A percentile compares a stretch with the other conserved stretches of the same genome.
Conservation (phyloP, 2,888 invertebrate genomes). For the Acleris literana region DNA sequence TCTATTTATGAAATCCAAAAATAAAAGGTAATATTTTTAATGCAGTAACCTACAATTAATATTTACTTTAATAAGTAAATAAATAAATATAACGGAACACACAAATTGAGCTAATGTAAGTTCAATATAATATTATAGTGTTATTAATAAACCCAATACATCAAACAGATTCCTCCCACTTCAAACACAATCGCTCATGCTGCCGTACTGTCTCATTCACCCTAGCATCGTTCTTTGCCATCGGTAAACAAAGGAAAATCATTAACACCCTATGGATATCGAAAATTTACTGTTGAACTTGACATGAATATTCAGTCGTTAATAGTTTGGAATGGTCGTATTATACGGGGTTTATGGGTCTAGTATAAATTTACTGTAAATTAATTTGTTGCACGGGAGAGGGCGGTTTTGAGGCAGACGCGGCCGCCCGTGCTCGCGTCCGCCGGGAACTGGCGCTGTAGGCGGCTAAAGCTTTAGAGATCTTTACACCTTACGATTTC, state of each 20-base stretch:
- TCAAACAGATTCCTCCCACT: neutral
- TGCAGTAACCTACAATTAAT: too few species aligned
- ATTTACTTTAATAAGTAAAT: too few species aligned
- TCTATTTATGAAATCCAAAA: too few species aligned
- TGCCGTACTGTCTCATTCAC: neutral
- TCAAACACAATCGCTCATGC: neutral
- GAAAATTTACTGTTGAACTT: neutral
- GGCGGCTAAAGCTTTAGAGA: neutral
- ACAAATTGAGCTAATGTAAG: too few species aligned
- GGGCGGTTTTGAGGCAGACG: neutral
- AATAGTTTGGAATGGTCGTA: too few species aligned
- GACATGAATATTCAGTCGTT: too few species aligned
- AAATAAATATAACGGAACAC: too few species aligned
- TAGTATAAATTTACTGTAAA: too few species aligned
- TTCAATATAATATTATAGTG: too few species aligned
- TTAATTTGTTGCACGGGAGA: neutral
- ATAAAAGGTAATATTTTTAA: too few species aligned
- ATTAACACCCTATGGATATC: slow-evolving; percentile 12
- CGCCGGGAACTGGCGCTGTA: neutral
- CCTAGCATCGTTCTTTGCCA: slow-evolving; percentile 7
- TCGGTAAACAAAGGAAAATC: slow-evolving; percentile 33
- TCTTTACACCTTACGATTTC: neutral
- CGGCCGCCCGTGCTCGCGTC: neutral
- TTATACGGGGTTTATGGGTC: too few species aligned
- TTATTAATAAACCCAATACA: too few species aligned